phyloP scores from a whole-genome alignment of 2,888 invertebrate species.

The Atherix ibis region DNA sequence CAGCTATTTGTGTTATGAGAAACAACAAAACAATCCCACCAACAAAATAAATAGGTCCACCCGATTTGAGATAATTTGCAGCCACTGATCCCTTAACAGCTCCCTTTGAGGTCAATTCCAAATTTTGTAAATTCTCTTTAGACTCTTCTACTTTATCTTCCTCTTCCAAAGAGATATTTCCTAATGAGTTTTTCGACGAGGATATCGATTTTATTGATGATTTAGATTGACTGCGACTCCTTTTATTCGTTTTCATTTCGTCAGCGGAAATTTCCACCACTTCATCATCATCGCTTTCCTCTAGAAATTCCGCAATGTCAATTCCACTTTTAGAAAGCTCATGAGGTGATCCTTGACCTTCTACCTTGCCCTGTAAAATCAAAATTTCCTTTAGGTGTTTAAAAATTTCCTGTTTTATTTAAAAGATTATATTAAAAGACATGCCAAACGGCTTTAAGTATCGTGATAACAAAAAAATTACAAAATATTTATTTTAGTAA shows the following conservation, averaged over 20 bases:
- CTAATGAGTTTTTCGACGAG: constrained; percentile 9
- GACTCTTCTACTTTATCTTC: constrained; percentile 19
- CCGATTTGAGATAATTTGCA: constrained; percentile 37
- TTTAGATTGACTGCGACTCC: constrained; percentile 9
- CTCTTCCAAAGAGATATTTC: constrained; percentile 17
- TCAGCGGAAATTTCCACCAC: constrained; percentile 8
- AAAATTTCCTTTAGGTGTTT: background rate
- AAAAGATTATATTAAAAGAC: too few species aligned
- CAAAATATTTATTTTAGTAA: too few species aligned
- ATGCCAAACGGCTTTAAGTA: too few species aligned
- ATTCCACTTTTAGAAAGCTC: constrained; percentile 33
- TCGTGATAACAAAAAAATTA: too few species aligned
- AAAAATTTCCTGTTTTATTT: background rate
- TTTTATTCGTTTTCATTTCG: constrained; percentile 1
- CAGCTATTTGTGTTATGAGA: constrained; percentile 40
- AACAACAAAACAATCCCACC: constrained; percentile 33
- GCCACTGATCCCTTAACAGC: constrained; percentile 31
- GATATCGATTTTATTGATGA: constrained; percentile 8
- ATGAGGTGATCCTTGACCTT: constrained; percentile 33
- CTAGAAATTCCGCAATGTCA: constrained; percentile 37
- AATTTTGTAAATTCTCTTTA: constrained; percentile 6
- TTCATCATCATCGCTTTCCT: constrained; percentile 25
- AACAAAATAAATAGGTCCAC: constrained; percentile 33
- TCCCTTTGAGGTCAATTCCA: constrained; percentile 33
- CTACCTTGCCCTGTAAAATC: constrained; percentile 31